Percentiles rank a stretch among this genome's conserved stretches.
Evolutionary conservation across 2,797 vertebrate genomes (phyloP).

Genomic region (Lacerta viridis): DNA sequence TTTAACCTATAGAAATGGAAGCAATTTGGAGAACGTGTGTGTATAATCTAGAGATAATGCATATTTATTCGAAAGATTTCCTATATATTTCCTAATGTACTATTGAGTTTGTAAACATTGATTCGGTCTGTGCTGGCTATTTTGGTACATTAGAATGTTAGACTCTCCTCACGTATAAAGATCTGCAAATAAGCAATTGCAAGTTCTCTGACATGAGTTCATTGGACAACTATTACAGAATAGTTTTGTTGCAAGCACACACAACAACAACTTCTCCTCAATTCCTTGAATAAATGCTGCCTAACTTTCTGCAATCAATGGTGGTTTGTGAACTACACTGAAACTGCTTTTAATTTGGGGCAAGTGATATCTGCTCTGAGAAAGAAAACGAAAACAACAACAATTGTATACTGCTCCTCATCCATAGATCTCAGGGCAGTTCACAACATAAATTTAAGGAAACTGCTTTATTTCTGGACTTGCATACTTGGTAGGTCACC

Average conservation of each 20-base stretch:
- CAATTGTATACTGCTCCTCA: too few species aligned
- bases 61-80: not conserved
- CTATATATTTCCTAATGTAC: not conserved
- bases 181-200: slow-evolving; percentile 54
- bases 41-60: not conserved
- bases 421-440: too few species aligned
- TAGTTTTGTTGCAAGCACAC: slow-evolving; percentile 40
- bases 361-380: not conserved
- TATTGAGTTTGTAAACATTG: not conserved
- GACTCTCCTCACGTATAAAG: not conserved
- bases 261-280: slow-evolving; percentile 37
- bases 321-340: slow-evolving; percentile 42
- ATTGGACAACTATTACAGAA: slow-evolving; percentile 41
- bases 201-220: slow-evolving; percentile 47
- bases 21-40: not conserved
- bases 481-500: slow-evolving; percentile 20
- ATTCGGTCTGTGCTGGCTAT: not conserved
- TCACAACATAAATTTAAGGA: not conserved
- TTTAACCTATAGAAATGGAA: not conserved
- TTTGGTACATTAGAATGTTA: accelerated
- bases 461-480: not conserved
- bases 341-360: slow-evolving; percentile 29
- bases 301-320: slow-evolving; percentile 53
- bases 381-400: slow-evolving; percentile 34
- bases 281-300: slow-evolving; percentile 33